phyloP scores from a whole-genome alignment of 1,140 invertebrate species.

The Listronotus bonariensis region DNA sequence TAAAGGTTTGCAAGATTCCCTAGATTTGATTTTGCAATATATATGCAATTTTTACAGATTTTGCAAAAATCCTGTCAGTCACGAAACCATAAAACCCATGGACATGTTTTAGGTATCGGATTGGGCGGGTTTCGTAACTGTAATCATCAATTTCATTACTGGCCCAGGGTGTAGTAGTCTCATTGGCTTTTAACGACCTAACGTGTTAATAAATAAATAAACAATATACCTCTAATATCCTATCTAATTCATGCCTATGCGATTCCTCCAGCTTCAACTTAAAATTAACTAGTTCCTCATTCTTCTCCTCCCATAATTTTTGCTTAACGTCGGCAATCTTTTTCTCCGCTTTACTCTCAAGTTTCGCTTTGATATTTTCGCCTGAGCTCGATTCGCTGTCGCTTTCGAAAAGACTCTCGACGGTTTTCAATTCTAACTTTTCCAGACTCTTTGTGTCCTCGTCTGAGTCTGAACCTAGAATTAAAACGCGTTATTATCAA shows the following conservation, averaged over 20 bases:
- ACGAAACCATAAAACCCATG: too few species aligned
- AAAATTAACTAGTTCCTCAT: conserved; percentile 53
- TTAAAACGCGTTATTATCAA: too few species aligned
- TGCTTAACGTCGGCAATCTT: conserved; percentile 57
- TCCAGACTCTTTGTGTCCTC: conserved; percentile 60
- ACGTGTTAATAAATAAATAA: too few species aligned
- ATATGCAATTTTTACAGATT: too few species aligned
- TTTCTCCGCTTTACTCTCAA: conserved; percentile 60
- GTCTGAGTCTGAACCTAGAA: conserved; percentile 59
- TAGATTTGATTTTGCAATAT: too few species aligned
- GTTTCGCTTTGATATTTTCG: conserved; percentile 50
- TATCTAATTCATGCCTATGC: conserved; percentile 60
- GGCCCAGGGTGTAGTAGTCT: too few species aligned
- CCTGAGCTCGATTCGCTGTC: conserved; percentile 37
- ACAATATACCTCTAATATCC: conserved; percentile 56
- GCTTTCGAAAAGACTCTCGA: conserved; percentile 38
- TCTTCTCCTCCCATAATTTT: conserved; percentile 50
- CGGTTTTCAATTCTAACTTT: conserved; percentile 47
- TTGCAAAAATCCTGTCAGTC: too few species aligned
- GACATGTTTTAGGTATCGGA: too few species aligned
- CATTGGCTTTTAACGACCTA: too few species aligned
- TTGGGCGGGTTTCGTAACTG: too few species aligned
- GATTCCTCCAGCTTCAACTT: conserved; percentile 58
- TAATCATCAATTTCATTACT: too few species aligned
- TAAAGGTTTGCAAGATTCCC: too few species aligned